phyloP scores from a whole-genome alignment of 2,797 vertebrate species.

The Acanthurus leucopareius region DNA sequence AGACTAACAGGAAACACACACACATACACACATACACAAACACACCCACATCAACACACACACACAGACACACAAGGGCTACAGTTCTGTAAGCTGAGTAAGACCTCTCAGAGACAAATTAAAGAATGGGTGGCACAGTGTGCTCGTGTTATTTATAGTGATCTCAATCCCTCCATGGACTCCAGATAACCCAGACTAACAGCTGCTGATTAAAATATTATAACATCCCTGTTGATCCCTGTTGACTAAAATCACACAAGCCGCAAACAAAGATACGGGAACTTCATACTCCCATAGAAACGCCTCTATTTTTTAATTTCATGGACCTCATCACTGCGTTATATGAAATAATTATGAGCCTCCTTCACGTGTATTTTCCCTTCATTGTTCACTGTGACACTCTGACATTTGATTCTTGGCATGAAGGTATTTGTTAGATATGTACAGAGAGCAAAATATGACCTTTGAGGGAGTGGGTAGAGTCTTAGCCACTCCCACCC shows the following conservation, averaged over 20 bases:
- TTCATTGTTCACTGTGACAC: conserved; percentile 22
- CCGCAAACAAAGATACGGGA: not conserved
- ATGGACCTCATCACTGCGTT: not conserved
- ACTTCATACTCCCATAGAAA: conserved; percentile 7
- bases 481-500: conserved; percentile 46
- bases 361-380: conserved; percentile 1
- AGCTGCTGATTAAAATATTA: conserved; percentile 63
- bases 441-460: conserved; percentile 53
- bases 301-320: not conserved
- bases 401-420: conserved; percentile 25
- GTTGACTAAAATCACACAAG: conserved; percentile 34
- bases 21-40: conserved; percentile 21
- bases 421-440: conserved; percentile 32
- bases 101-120: conserved; percentile 58
- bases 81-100: conserved; percentile 35
- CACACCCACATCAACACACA: conserved; percentile 3
- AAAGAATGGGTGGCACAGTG: conserved; percentile 54
- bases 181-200: conserved; percentile 62
- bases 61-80: conserved; percentile 24
- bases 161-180: conserved; percentile 57
- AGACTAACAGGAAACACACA: conserved; percentile 7
- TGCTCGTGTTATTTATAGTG: conserved; percentile 57
- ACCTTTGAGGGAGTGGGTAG: conserved; percentile 54
- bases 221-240: conserved; percentile 2
- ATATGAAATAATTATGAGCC: not conserved